These are phyloP conservation scores for Xylota sylvarum DNA, from an alignment of 2,888 invertebrate genomes.

Conservation along the genomic window DNA sequence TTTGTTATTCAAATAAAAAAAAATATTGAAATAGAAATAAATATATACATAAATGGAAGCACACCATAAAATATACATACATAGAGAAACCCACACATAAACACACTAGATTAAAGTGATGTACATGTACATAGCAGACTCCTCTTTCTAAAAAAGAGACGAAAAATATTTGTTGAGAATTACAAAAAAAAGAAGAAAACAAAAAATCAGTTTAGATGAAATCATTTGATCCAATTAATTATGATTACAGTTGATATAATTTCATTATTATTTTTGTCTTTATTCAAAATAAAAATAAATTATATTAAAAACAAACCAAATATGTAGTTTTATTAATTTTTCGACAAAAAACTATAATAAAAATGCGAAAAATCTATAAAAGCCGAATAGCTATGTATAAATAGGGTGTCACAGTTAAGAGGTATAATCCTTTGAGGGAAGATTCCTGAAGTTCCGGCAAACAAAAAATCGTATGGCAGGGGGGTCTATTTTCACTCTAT, in stretches of 20 bases:
- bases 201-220: conserved; percentile 32
- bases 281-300: conserved; percentile 70
- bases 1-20: conserved; percentile 19
- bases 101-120: conserved; percentile 32
- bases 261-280: conserved; percentile 67
- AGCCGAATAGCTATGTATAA: too few species aligned
- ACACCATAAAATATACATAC: conserved; percentile 16
- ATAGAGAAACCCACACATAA: conserved; percentile 20
- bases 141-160: neutral
- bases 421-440: too few species aligned
- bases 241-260: conserved; percentile 51
- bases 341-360: too few species aligned
- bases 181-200: neutral
- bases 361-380: too few species aligned
- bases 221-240: conserved; percentile 42
- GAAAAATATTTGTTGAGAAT: conserved; percentile 17
- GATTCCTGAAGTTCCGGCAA: too few species aligned
- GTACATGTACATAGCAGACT: conserved; percentile 46
- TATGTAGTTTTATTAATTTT: neutral
- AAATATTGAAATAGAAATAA: conserved; percentile 29
- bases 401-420: too few species aligned
- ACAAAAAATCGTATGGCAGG: too few species aligned
- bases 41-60: conserved; percentile 9
- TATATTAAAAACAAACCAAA: conserved; percentile 50
- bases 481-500: too few species aligned